phyloP scores from a whole-genome alignment of 2,888 invertebrate genomes.

The Nudaria mundana region DNA sequence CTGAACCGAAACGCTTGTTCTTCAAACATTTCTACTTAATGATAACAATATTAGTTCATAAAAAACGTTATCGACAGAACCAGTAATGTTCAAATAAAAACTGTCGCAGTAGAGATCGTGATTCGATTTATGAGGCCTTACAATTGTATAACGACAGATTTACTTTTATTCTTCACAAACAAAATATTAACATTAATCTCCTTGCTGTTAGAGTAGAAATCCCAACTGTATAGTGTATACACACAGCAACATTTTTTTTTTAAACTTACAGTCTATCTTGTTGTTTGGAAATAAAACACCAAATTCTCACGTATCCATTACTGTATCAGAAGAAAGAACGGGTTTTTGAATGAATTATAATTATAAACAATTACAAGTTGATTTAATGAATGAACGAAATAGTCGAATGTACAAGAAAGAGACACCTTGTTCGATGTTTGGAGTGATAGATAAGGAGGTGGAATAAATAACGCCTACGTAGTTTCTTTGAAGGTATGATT shows the following conservation, averaged over 20 bases:
- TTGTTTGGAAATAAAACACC: slow-evolving; percentile 57
- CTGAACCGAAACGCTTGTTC: slow-evolving; percentile 49
- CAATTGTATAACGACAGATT: slow-evolving; percentile 35
- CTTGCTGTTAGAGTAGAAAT: slow-evolving; percentile 14
- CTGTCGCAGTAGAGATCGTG: slow-evolving; percentile 58
- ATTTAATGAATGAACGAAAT: slow-evolving; percentile 68
- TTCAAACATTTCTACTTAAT: slow-evolving; percentile 51
- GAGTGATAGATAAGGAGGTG: slow-evolving; percentile 55
- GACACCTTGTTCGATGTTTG: slow-evolving; percentile 38
- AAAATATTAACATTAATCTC: slow-evolving; percentile 18
- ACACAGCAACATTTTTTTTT: slow-evolving; percentile 7
- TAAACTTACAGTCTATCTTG: slow-evolving; percentile 16
- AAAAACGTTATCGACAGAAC: slow-evolving; percentile 68
- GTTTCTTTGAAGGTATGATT: slow-evolving; percentile 72
- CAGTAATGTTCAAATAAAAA: slow-evolving; percentile 73
- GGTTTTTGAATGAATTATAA: slow-evolving; percentile 70
- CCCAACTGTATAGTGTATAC: slow-evolving; percentile 8
- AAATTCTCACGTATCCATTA: slow-evolving; percentile 65
- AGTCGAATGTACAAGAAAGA: slow-evolving; percentile 49
- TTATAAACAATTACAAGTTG: slow-evolving; percentile 74
- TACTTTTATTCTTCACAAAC: slow-evolving; percentile 15
- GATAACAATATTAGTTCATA: slow-evolving; percentile 70
- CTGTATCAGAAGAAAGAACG: slow-evolving; percentile 57
- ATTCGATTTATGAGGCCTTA: slow-evolving; percentile 59
- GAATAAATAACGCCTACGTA: slow-evolving; percentile 69